Evolutionary conservation across 2,888 invertebrate species (phyloP).

Genomic region (Apeira syringaria): DNA sequence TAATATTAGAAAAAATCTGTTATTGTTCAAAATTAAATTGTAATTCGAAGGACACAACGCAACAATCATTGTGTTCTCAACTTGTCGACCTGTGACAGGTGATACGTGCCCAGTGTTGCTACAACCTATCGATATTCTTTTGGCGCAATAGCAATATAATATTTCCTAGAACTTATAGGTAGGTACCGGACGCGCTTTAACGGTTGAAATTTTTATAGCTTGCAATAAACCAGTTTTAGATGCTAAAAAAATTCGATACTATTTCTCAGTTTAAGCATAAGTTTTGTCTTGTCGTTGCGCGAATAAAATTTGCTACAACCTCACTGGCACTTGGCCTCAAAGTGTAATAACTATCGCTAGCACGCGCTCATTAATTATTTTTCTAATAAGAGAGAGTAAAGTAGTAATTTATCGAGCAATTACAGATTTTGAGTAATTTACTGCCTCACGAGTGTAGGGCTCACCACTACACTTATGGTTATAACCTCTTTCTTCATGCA

Average conservation of each 20-base stretch:
- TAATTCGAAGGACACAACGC: conserved; percentile 6
- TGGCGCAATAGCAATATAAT: conserved; percentile 38
- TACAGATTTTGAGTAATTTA: conserved; percentile 23
- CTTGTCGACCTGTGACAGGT: conserved; percentile 35
- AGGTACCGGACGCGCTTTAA: conserved; percentile 42
- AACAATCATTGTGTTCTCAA: conserved; percentile 13
- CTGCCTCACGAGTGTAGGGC: conserved; percentile 21
- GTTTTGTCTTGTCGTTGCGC: too few relatives aligned
- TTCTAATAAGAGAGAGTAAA: conserved; percentile 5
- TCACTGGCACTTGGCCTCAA: neutral
- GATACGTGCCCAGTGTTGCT: conserved; percentile 48
- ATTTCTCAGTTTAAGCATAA: neutral
- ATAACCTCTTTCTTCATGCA: conserved; percentile 24
- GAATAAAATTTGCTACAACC: too few relatives aligned
- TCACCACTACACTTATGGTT: conserved; percentile 25
- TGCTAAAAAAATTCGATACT: conserved; percentile 12
- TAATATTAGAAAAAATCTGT: too few relatives aligned
- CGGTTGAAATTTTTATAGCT: conserved; percentile 41
- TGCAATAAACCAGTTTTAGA: conserved; percentile 33
- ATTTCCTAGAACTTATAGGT: conserved; percentile 44
- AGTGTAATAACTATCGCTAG: neutral
- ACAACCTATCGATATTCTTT: conserved; percentile 46
- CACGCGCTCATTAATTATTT: conserved; percentile 6
- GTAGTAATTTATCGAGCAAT: conserved; percentile 10
- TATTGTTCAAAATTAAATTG: too few relatives aligned